Conservation (phyloP, 2,797 vertebrate genomes). For the Okamejei kenojei region DNA sequence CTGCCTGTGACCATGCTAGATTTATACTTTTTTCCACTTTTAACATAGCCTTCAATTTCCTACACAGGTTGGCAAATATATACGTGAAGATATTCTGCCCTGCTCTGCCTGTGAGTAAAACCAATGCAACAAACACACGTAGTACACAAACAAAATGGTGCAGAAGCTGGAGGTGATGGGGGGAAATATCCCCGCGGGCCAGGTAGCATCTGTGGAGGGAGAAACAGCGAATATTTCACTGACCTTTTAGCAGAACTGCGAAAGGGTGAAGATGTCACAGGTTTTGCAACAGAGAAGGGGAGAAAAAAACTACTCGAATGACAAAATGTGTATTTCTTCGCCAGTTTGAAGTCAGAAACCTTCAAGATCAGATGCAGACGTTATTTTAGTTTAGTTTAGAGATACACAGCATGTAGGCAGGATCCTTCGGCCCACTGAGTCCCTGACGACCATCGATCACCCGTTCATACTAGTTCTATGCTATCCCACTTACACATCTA, state of each 20-base stretch:
- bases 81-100: slow-evolving; percentile 77
- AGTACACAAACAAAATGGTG: neutral
- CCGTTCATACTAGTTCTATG: too few species aligned
- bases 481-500: too few species aligned
- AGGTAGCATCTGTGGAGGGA: neutral
- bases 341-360: too few species aligned
- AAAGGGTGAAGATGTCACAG: neutral
- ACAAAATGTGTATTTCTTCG: too few species aligned
- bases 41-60: neutral
- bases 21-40: neutral
- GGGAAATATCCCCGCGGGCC: neutral
- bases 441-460: too few species aligned
- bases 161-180: neutral
- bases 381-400: too few species aligned
- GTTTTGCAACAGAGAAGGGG: neutral
- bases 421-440: too few species aligned
- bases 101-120: slow-evolving; percentile 75
- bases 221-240: neutral
- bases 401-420: too few species aligned
- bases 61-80: slow-evolving; percentile 75
- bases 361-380: too few species aligned
- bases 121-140: neutral
- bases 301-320: neutral
- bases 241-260: neutral
- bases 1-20: neutral